Evolutionary conservation across 2,797 vertebrate genomes (phyloP), one percentile per base, ranked within the genome.

Genomic region (Bovichtus variegatus): DNA sequence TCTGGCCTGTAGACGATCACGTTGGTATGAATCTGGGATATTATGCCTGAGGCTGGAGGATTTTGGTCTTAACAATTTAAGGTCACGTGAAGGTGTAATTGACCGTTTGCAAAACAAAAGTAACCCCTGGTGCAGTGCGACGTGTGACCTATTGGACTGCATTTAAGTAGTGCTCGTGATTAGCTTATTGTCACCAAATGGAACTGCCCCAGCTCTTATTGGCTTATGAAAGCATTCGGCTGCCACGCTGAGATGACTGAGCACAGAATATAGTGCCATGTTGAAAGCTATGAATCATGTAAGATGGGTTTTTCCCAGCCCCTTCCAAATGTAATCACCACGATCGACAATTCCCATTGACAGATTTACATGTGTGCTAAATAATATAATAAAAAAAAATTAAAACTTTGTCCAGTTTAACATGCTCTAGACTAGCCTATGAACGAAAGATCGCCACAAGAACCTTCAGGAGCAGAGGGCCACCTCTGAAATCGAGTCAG

Each of bases 201-300:
- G 31, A 27, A 55, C 41, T 60, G 34, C 55, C 34, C 12, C 9
- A 4, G 38, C 25, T 38, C 25, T 64, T 66, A 59, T 66, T 72
- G 38, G 43, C 59, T 67, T 71, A 58, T 70, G 55, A 73, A 7
- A 75, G 18, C 34, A 16, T 66, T 79, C 71, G 64, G 67, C 63
- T 81, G 73, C 27, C 54, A 67, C 49, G 25, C 51, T 57, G 31
- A 60, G 51, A 71, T 43, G 74, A 76, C 58, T 65, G 73, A 68
- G 41, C 11, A 44, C 63, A 43, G 66, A 66, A 19, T 23, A 19
- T 51, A 49, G 29, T 55, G 9, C n/a, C 19, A 36, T 9, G 49
- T 40, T 64, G 41, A 65, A 47, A 67, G 49, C 53, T 31, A 36
- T 57, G 60, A 82, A 70, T 80, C 74, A 84, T 25, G n/a, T n/a